Base-by-base conservation (phyloP, 2,888 invertebrate genomes). In the Epirrhoe alternata region DNA sequence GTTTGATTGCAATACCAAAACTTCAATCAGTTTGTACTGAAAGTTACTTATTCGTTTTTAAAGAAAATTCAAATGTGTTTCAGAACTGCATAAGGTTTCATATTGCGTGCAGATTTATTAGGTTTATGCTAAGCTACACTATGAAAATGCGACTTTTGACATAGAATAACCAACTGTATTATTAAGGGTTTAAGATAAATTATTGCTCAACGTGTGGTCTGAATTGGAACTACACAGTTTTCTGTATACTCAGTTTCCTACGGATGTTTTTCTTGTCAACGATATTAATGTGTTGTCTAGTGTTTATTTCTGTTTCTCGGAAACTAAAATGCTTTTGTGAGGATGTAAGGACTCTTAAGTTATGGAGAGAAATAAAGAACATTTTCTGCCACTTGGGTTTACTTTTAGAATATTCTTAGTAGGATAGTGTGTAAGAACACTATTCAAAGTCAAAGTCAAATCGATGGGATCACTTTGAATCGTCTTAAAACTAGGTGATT, bases 251-350 rank as follows among this genome's bases (percentile, higher is more conserved):
- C 31, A 45, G 51, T 56, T 65, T 50, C 42, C 42, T 50, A 49
- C 65, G 69, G 68, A 72, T 72, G 72, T 72, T 72, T 72, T 72
- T 62, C 64, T 68, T 68, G 66, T 64, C 58, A 68, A 51, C 51
- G 54, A 68, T 68, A 72, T 69, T 64, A 71, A 68, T 70, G 64
- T 56, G 61, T 58, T 58, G 60, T 72, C 61, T 64, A 61, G 53
- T 59, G 58, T 59, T 63, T 69, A 69, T 66, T 60, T 69, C 51
- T 64, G 51, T 31, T 60, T 62, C 60, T 65, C 55, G 52, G 61
- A 61, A 66, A 59, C 53, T 63, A 33, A 49, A 55, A 61, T 61
- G 54, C 55, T 63, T 67, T 60, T 51, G 58, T 66, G 45, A 54
- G 45, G 49, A 56, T 38, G 54, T 14, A 49, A 49, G 49, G 57